A percentile compares a stretch with the other conserved stretches of the same genome.
Conservation (phyloP, 2,797 vertebrate species). For the Malurus splendens region DNA sequence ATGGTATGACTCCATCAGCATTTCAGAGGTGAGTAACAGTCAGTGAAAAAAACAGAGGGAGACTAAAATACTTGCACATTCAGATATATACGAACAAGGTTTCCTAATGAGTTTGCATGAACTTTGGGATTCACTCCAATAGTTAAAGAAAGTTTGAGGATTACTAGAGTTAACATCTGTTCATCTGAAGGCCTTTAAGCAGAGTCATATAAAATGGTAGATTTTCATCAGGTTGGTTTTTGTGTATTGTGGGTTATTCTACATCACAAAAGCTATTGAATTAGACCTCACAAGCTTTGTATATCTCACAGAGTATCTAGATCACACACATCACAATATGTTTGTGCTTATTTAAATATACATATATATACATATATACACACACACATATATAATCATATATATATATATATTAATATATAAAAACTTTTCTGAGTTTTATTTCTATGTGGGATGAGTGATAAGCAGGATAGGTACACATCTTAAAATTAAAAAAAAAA, state of each 20-base stretch:
- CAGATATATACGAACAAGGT: background rate
- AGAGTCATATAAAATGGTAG: background rate
- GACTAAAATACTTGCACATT: background rate
- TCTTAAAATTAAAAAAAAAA: background rate
- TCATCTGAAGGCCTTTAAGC: background rate
- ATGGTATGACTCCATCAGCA: background rate
- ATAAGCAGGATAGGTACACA: background rate
- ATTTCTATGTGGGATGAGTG: background rate
- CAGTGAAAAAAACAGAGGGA: background rate
- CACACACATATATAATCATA: too few species aligned
- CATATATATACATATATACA: too few species aligned
- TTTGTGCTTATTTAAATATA: too few species aligned
- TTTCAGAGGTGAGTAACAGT: background rate
- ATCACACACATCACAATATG: background rate
- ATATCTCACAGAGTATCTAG: background rate
- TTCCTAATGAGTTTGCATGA: background rate
- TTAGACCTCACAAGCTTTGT: background rate
- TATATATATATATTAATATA: too few species aligned
- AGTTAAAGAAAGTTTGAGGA: background rate
- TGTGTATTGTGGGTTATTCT: background rate
- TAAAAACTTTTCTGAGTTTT: background rate
- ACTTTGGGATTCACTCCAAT: background rate
- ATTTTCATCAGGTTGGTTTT: background rate
- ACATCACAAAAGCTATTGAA: background rate
- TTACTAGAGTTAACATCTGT: background rate